Evolutionary conservation across 2,888 invertebrate species (phyloP), one percentile per base, ranked within the genome.

Genomic region (Byasa hedistus): DNA sequence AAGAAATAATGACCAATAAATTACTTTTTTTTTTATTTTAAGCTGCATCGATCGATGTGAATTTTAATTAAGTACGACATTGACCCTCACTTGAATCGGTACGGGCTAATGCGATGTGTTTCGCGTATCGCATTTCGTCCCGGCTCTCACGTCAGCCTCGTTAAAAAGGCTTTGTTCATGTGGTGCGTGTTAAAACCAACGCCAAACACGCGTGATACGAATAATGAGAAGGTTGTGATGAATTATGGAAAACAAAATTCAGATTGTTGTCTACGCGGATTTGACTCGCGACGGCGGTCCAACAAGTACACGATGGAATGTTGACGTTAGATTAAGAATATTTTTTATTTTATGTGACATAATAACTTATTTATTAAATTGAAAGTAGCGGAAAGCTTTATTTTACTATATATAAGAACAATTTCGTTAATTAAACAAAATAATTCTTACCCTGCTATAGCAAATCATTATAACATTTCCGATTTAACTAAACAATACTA

Each of bases 241-340:
- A 69, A 64, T 66, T 66, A 66, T 66, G 69, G 64, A 64, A 66
- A 69, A 67, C 67, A 64, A 67, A 64, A 64, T 64, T 67, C 52
- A 67, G 64, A 67, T 67, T 67, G 67, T 64, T 52, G 64, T 67
- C 63, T 67, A 62, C 58, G 58, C 58, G 58, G 59, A 66, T 66
- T 59, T 44, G 58, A 62, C 55, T 55, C 61, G 27, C 57, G 61
- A 58, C 66, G 52, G 44, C 61, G 23, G 17, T 55, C 32, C 24
- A 15, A 12, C 22, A n/a, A 21, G 10, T 23, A 58, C 62, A 66
- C 54, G 55, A 48, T 1, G 55, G 62, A 58, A 66, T 66, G 55
- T 54, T 27, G 36, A 52, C 57, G 48, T 22, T 52, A 24, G 17
- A 48, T 56, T 52, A 52, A 21, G 21, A 3, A 17, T 44, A 21